Evolutionary conservation across 2,888 invertebrate species (phyloP).

Genomic region (Erebia aethiops): DNA sequence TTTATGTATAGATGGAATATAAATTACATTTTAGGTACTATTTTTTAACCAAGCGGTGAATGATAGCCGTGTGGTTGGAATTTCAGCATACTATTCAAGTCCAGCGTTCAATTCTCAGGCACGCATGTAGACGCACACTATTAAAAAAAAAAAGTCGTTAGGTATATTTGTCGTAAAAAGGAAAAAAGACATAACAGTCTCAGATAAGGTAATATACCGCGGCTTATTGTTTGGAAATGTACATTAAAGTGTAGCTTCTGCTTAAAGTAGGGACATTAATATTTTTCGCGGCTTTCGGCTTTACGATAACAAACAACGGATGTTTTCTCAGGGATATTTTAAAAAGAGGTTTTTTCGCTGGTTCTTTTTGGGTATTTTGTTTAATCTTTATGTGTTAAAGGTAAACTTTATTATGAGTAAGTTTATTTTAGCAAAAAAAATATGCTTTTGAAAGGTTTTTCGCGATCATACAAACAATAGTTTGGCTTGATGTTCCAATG

Average conservation of each 20-base stretch:
- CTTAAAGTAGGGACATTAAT: constrained; percentile 41
- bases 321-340: constrained; percentile 21
- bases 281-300: constrained; percentile 41
- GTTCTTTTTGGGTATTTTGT: constrained; percentile 4
- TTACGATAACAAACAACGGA: constrained; percentile 30
- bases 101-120: too few relatives aligned
- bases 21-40: too few relatives aligned
- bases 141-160: background rate
- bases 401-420: constrained; percentile 4
- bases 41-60: too few relatives aligned
- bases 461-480: too few relatives aligned
- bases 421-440: background rate
- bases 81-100: too few relatives aligned
- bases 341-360: constrained; percentile 9
- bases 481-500: background rate
- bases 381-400: constrained; percentile 8
- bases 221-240: constrained; percentile 48
- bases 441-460: background rate
- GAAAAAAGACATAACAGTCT: constrained; percentile 41
- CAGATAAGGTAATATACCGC: constrained; percentile 47
- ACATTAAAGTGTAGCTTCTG: constrained; percentile 46
- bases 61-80: too few relatives aligned
- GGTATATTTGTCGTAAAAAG: constrained; percentile 19
- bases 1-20: too few relatives aligned
- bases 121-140: too few relatives aligned